Percentiles rank a stretch among this genome's conserved stretches.
Evolutionary conservation across 2,888 invertebrate genomes (phyloP).

Genomic region (Lasioglossum oenotherae): DNA sequence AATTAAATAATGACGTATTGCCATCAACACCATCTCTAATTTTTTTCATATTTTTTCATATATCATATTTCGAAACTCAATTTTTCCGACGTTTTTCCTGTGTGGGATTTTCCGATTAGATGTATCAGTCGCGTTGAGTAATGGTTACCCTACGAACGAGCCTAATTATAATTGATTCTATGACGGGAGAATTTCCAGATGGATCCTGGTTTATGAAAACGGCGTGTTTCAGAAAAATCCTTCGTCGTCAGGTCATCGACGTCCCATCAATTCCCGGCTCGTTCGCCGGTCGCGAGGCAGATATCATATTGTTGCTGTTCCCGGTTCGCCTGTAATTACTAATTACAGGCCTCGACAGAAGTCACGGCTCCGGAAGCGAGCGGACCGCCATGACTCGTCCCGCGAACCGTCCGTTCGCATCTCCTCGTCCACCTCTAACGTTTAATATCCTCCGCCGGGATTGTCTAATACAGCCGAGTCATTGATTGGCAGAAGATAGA

Average conservation of each 20-base stretch:
- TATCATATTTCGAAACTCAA: no score
- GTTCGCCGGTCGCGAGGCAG: conserved; percentile 21
- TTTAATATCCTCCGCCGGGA: conserved; percentile 66
- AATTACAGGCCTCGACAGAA: conserved; percentile 74
- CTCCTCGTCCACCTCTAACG: conserved; percentile 26
- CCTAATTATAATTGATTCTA: no score
- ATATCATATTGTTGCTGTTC: conserved; percentile 64
- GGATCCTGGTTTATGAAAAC: neutral
- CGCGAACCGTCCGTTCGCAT: neutral
- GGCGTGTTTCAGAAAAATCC: conserved; percentile 30
- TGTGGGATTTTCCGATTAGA: no score
- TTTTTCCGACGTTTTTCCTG: no score
- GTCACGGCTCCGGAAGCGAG: conserved; percentile 76
- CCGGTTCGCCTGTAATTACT: conserved; percentile 68
- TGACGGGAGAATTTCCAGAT: no score
- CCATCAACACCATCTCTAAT: no score
- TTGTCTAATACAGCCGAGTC: conserved; percentile 69
- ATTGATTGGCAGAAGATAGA: conserved; percentile 69
- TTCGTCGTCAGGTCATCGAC: conserved; percentile 53
- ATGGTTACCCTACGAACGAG: no score
- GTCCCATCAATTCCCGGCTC: conserved; percentile 54
- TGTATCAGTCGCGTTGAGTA: no score
- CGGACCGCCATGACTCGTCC: conserved; percentile 32
- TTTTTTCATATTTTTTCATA: no score
- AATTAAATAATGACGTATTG: no score